These are phyloP conservation scores for Cerastis leucographa DNA, from an alignment of 2,888 invertebrate species.

Conservation along the genomic window DNA sequence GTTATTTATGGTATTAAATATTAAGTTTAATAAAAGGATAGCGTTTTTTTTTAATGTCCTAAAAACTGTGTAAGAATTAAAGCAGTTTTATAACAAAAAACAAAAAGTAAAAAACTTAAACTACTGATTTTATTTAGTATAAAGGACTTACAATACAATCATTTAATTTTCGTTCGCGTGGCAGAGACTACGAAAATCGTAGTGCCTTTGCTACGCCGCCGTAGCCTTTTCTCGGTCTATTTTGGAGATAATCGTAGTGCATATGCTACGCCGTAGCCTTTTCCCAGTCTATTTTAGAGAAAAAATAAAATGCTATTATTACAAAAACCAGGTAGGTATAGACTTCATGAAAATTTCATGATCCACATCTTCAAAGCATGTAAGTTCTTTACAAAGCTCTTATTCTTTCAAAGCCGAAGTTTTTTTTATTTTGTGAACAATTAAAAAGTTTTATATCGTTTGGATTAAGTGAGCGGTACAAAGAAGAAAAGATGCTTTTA, in stretches of 20 bases:
- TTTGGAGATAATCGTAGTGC: conserved; percentile 7
- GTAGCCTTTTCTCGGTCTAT: neutral
- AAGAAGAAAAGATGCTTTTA: conserved; percentile 5
- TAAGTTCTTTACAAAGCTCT: conserved; percentile 14
- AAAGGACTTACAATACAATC: neutral
- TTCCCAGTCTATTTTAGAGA: neutral
- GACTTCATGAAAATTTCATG: conserved; percentile 17
- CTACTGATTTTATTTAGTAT: neutral
- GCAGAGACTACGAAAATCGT: conserved; percentile 23
- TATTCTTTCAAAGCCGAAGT: conserved; percentile 30
- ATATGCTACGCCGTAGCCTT: neutral
- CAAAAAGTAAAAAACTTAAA: neutral
- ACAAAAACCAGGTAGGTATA: neutral
- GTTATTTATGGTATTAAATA: no score
- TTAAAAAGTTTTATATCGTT: conserved; percentile 47
- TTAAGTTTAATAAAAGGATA: neutral
- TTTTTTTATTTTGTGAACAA: conserved; percentile 42
- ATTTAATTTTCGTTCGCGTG: neutral
- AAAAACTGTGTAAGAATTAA: neutral
- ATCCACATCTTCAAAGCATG: conserved; percentile 10
- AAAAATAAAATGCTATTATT: neutral
- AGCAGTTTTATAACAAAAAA: no score
- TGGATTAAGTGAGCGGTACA: neutral
- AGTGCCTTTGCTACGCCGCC: conserved; percentile 1
- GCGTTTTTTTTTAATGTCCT: neutral